phyloP scores from a whole-genome alignment of 2,888 invertebrate genomes.

The Sarcophaga variegata region DNA sequence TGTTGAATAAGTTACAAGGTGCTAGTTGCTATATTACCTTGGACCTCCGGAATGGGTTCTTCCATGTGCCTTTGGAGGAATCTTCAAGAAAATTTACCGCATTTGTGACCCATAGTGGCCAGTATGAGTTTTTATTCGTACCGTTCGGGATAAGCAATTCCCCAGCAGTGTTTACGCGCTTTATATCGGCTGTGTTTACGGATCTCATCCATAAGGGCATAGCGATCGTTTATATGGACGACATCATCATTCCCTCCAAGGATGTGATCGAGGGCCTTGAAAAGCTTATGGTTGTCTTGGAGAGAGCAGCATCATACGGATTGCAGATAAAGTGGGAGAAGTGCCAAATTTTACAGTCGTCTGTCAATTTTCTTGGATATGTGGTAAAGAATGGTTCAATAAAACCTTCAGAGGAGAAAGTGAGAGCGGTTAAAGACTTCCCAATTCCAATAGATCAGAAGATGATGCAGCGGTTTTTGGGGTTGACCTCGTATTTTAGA shows the following conservation, averaged over 20 bases:
- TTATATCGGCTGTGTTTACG: constrained; percentile 2
- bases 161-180: constrained; percentile 26
- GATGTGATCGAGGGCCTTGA: constrained; percentile 42
- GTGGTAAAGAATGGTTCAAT: constrained; percentile 62
- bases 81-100: constrained; percentile 69
- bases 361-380: constrained; percentile 50
- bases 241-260: constrained; percentile 64
- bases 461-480: constrained; percentile 58
- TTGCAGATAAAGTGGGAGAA: constrained; percentile 59
- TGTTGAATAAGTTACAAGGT: constrained; percentile 56
- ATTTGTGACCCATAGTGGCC: constrained; percentile 68
- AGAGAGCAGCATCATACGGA: constrained; percentile 38
- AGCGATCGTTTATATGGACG: constrained; percentile 23
- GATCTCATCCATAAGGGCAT: no score
- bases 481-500: constrained; percentile 63
- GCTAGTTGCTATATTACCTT: constrained; percentile 40
- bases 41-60: constrained; percentile 13
- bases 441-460: constrained; percentile 55
- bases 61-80: constrained; percentile 40
- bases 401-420: constrained; percentile 52
- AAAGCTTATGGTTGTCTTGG: constrained; percentile 32
- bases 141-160: constrained; percentile 58
- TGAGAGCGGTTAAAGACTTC: constrained; percentile 51
- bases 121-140: constrained; percentile 59
- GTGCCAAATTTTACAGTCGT: constrained; percentile 56